Evolutionary conservation across 2,797 vertebrate genomes (phyloP), one percentile per base, ranked within the genome.

Genomic region (Enteromius treurensis): DNA sequence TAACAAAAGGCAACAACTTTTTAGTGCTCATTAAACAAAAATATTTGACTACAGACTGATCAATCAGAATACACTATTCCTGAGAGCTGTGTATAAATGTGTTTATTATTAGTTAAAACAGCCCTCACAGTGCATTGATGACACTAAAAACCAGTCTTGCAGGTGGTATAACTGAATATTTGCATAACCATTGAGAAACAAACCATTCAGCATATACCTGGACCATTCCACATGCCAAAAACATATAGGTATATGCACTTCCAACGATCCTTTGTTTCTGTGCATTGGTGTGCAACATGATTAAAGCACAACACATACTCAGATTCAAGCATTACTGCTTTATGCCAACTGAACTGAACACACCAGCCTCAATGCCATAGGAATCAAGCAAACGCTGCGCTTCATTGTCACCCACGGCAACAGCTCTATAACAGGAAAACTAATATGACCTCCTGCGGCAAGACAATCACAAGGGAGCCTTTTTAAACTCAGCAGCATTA

Each of bases 391-490:
- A 81, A 70, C 21, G 10, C 65, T 49, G 75, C 0, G 6, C 67
- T 65, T 82, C 19, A 74, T 21, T 23, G 47, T 82, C 49, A 67
- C 80, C 75, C 58, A 64, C 3, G 23, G 77, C 68, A 81, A 62
- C 67, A 65, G 58, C 67, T 74, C 53, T 55, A 82, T 51, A 65
- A 71, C 58, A 74, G 47, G 10, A 67, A 79, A 77, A 79, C 69
- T 79, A 83, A 83, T 78, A 60, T 83, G 65, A 71, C 65, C 67
- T 49, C 14, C 82, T 62, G 75, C 1, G 75, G 75, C 75, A 83
- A 78, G 42, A 40, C 26, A 23, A 40, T 82, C 80, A 85, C 80
- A 79, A 49, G 82, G 82, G 67, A 83, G n/a, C 19, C 51, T 26
- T 62, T 78, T 40, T n/a, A 13, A 62, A 73, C 55, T 21, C 1